Base-by-base conservation (phyloP, 2,888 invertebrate species). In the Phania funesta region DNA sequence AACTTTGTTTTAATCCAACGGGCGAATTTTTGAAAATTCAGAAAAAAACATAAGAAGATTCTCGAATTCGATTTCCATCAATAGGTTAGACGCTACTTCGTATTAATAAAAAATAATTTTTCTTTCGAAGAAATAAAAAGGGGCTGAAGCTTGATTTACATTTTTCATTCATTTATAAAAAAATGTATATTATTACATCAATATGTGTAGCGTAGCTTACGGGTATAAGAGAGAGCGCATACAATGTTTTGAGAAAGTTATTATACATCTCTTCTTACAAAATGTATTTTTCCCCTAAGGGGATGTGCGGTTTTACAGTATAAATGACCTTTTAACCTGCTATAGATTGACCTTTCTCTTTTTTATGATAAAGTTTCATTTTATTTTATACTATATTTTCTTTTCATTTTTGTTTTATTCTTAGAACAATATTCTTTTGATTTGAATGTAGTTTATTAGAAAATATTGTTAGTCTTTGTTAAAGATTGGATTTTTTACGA, bases 251-350 rank as follows among this genome's bases (percentile, higher is more conserved):
- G 16, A 22, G 32, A 52, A 50, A 22, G 38, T 22, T 41, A 58
- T 48, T 62, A 56, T 74, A 46, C 54, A 26, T 46, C 60, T 32
- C 20, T 50, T 67, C 38, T 48, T 50, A 13, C 24, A 68, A 44
- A 74, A 64, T 50, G 22, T 68, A 68, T 71, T 50, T 78, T 8
- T 13, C 20, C 2, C 41, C 35, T 8, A 29, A 58, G 4, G 38
- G 64, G 35, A 8, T 58, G 24, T 22, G 13, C 44, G 5, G 13
- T 29, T 29, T 2, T 65, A 75, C 22, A 64, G 65, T 76, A 67
- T 65, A 60, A 48, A 48, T 77, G 82, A 78, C 82, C 82, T 78
- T 77, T 77, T 82, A 78, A 82, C 82, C 82, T 78, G 74, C 68
- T 64, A 73, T 48, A 54, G 35, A 68, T 77, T 77, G 73, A 41